Conservation (phyloP, 23 tunicate species). For the Phallusia fumigata region DNA sequence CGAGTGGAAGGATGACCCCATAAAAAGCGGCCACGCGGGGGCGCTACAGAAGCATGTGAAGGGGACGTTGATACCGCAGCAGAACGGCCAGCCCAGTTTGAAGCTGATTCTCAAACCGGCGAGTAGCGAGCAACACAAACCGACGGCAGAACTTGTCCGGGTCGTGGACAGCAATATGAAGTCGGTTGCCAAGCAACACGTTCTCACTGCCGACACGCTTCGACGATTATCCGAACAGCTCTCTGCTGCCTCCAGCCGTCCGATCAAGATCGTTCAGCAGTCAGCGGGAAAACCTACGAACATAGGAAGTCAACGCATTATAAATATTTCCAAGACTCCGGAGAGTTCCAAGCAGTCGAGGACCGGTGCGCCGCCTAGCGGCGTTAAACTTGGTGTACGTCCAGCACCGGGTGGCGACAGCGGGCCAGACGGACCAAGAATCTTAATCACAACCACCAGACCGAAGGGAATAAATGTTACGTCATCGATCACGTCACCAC, state of each 20-base stretch:
- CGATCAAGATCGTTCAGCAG: slow-evolving; percentile 64
- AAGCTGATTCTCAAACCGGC: slow-evolving; percentile 52
- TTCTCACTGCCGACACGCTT: slow-evolving; percentile 42
- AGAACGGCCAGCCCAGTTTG: slow-evolving; percentile 36
- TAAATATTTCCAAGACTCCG: not conserved
- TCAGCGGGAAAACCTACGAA: not conserved
- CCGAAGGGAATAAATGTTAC: not conserved
- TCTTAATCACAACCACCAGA: not conserved
- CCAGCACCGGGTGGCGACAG: not conserved
- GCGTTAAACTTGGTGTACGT: not conserved
- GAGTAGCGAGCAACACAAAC: slow-evolving; percentile 10
- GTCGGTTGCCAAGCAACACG: slow-evolving; percentile 32
- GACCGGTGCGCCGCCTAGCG: not conserved
- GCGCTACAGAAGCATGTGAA: not conserved
- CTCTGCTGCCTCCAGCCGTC: slow-evolving; percentile 67
- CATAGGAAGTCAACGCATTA: not conserved
- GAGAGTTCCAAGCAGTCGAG: not conserved
- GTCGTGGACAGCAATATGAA: not conserved
- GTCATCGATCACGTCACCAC: too few relatives aligned
- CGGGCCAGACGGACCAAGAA: not conserved
- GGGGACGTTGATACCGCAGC: not conserved
- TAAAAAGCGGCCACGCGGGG: not conserved
- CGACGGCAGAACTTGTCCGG: slow-evolving; percentile 28
- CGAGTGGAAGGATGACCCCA: too few relatives aligned
- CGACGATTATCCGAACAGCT: slow-evolving; percentile 59